Conservation (phyloP, 1,140 invertebrate species). For the Listronotus bonariensis region DNA sequence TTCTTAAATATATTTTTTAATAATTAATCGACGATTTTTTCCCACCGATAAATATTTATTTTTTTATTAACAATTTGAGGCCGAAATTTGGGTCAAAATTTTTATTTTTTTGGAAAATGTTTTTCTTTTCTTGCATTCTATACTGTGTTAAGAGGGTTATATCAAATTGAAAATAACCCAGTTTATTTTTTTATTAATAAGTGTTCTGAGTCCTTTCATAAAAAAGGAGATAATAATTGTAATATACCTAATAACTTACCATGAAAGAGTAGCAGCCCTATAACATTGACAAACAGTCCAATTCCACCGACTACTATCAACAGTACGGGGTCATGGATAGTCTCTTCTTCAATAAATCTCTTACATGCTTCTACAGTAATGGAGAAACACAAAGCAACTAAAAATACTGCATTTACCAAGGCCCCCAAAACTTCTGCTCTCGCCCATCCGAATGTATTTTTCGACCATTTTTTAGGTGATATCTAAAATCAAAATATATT, state of each 20-base stretch:
- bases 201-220: no score
- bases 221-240: no score
- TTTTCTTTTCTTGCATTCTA: no score
- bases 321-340: conserved; percentile 78
- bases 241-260: conserved; percentile 73
- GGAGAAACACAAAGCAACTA: conserved; percentile 91
- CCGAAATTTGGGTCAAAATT: no score
- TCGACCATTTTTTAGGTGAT: conserved; percentile 94
- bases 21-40: no score
- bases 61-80: no score
- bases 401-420: conserved; percentile 88
- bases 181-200: no score
- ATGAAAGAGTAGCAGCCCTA: conserved; percentile 82
- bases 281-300: conserved; percentile 81
- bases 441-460: conserved; percentile 95
- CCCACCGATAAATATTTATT: no score
- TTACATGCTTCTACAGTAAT: conserved; percentile 90
- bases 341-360: conserved; percentile 82
- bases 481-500: conserved; percentile 65
- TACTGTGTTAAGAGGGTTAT: no score
- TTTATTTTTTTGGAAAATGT: no score
- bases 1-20: no score
- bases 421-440: conserved; percentile 93
- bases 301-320: conserved; percentile 77
- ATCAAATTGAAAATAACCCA: no score